Percentiles rank a stretch among this genome's conserved stretches.
These are phyloP conservation scores for Pseudomyrmex gracilis DNA, from an alignment of 1,140 invertebrate species.

Conservation along the genomic window DNA sequence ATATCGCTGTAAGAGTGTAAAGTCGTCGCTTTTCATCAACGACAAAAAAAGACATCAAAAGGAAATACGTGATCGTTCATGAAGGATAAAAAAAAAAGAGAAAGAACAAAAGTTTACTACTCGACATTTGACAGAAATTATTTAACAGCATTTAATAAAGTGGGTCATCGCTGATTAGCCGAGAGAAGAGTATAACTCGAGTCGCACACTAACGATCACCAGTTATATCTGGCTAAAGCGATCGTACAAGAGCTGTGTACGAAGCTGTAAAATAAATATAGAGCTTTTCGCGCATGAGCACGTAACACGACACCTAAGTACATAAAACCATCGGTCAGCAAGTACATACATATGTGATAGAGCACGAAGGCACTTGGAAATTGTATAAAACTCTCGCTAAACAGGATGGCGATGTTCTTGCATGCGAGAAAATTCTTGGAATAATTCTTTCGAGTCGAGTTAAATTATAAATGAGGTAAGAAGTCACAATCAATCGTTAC, in stretches of 20 bases:
- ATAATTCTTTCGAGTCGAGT: conserved; percentile 43
- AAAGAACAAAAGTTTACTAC: background rate
- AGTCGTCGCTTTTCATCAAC: background rate
- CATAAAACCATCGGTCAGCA: conserved; percentile 62
- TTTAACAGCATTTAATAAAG: conserved; percentile 59
- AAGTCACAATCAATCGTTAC: conserved; percentile 44
- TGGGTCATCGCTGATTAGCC: conserved; percentile 60
- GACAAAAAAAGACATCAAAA: background rate
- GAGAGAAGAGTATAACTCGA: conserved; percentile 41
- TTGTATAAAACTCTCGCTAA: conserved; percentile 41
- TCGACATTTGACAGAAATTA: conserved; percentile 52
- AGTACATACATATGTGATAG: conserved; percentile 16
- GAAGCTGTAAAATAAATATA: conserved; percentile 69
- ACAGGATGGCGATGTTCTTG: background rate
- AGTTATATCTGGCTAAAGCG: conserved; percentile 10
- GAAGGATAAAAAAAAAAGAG: background rate
- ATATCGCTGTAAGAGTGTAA: no score
- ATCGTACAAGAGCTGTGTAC: conserved; percentile 45
- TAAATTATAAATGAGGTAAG: no score
- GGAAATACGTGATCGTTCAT: background rate
- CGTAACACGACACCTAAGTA: conserved; percentile 68
- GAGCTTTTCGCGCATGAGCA: conserved; percentile 59
- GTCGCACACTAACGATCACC: conserved; percentile 52
- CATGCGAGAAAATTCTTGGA: conserved; percentile 57
- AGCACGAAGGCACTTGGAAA: conserved; percentile 34